Evolutionary conservation across 2,888 invertebrate species (phyloP).

Genomic region (Ennomos erosarius): DNA sequence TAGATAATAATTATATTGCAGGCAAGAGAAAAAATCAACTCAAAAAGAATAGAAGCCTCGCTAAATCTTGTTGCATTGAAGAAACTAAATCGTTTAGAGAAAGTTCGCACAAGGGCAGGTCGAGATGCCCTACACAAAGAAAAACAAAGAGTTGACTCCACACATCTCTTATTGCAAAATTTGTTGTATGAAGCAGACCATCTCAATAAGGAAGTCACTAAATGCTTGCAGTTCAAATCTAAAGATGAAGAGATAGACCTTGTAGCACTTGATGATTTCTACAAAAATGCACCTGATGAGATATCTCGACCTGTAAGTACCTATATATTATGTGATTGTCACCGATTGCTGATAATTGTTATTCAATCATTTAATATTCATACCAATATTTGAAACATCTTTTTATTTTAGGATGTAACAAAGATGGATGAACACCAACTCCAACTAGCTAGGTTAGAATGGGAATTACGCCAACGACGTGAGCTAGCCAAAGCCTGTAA

Average conservation of each 20-base stretch:
- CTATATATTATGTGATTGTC: neutral
- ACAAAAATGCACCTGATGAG: conserved; percentile 89
- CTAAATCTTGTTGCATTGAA: conserved; percentile 93
- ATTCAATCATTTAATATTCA: too few relatives aligned
- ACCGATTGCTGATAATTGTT: conserved; percentile 2
- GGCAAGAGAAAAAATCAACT: conserved; percentile 86
- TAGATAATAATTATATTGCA: conserved; percentile 57
- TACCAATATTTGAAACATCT: neutral
- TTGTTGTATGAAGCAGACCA: conserved; percentile 97
- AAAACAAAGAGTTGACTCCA: conserved; percentile 95
- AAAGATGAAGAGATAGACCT: conserved; percentile 97
- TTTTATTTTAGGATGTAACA: conserved; percentile 85
- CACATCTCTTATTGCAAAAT: conserved; percentile 96
- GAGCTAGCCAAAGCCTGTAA: conserved; percentile 91
- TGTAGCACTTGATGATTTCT: conserved; percentile 93
- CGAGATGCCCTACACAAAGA: conserved; percentile 93
- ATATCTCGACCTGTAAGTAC: conserved; percentile 89
- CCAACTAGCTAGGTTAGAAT: conserved; percentile 94
- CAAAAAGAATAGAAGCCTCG: conserved; percentile 89
- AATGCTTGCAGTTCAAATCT: conserved; percentile 97
- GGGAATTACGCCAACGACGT: conserved; percentile 95
- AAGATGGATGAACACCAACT: conserved; percentile 90
- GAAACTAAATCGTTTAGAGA: conserved; percentile 95
- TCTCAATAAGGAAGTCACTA: conserved; percentile 96
- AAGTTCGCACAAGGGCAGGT: conserved; percentile 93